Conservation (phyloP, 1,140 invertebrate genomes). For the Cyphomyrmex costatus region DNA sequence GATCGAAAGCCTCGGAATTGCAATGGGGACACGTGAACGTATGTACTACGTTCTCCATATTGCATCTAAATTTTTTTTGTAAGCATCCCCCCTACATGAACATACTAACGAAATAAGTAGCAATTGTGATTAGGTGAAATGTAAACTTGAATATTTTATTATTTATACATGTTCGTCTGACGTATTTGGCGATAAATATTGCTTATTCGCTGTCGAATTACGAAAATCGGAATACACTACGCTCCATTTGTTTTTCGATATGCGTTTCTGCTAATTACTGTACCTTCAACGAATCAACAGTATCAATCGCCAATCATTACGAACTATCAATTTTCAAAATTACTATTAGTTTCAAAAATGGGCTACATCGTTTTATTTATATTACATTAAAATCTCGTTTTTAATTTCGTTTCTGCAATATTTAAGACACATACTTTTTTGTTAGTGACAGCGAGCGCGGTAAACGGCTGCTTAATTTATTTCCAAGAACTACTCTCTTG, state of each 20-base stretch:
- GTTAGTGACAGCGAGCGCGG: constrained; percentile 15
- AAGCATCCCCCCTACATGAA: constrained; percentile 42
- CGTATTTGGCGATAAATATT: constrained; percentile 29
- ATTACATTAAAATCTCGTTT: constrained; percentile 43
- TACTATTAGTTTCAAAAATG: constrained; percentile 10
- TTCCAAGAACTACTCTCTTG: constrained; percentile 23
- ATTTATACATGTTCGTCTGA: not conserved
- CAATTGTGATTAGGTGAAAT: constrained; percentile 12
- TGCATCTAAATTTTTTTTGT: constrained; percentile 41
- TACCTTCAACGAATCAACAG: constrained; percentile 3
- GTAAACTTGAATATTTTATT: constrained; percentile 38
- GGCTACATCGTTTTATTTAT: not conserved
- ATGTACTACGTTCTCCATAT: not conserved
- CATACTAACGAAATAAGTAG: constrained; percentile 12
- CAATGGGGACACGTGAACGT: constrained; percentile 4
- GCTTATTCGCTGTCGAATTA: constrained; percentile 19
- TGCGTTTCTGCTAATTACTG: constrained; percentile 20
- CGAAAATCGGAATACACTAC: not conserved
- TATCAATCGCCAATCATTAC: constrained; percentile 17
- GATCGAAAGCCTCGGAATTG: constrained; percentile 22
- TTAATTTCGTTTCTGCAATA: constrained; percentile 26
- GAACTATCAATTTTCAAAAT: constrained; percentile 13
- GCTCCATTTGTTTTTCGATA: not conserved
- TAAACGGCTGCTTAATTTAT: constrained; percentile 38
- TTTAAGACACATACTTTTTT: constrained; percentile 29